Evolutionary conservation across 2,113 vertebrate genomes (phyloP).

Genomic region (Cacatua alba): DNA sequence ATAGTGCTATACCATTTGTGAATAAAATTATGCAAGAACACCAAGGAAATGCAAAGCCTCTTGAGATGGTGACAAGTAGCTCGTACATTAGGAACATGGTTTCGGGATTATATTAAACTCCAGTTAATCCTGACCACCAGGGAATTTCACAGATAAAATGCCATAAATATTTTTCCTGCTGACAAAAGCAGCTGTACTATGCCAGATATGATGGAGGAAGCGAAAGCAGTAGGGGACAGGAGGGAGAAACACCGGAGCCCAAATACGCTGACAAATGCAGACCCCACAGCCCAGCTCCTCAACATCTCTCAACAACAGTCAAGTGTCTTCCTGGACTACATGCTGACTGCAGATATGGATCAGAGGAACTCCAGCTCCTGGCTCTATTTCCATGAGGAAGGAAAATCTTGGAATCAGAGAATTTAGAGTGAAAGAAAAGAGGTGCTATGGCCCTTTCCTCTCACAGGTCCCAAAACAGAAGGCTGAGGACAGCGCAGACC

Average conservation of each 20-base stretch:
- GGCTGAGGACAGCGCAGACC: not conserved
- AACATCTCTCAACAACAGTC: fast-evolving
- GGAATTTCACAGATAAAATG: not conserved
- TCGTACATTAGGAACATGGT: not conserved
- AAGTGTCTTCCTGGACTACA: not conserved
- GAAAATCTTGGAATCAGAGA: not conserved
- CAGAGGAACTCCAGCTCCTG: not conserved
- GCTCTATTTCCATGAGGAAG: not conserved
- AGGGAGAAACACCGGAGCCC: not conserved
- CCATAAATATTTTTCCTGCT: not conserved
- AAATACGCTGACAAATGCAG: fast-evolving
- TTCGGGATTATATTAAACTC: conserved; percentile 9
- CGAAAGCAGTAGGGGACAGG: not conserved
- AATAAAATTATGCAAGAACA: conserved; percentile 7
- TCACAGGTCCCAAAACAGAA: not conserved
- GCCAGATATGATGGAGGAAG: not conserved
- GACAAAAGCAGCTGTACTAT: not conserved
- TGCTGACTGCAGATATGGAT: not conserved
- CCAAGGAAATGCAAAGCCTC: not conserved
- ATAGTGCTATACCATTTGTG: not conserved
- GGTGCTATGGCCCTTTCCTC: not conserved
- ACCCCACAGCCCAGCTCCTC: fast-evolving
- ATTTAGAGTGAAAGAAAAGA: not conserved
- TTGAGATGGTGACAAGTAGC: not conserved
- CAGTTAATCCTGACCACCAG: not conserved